Conservation (phyloP, 2,888 invertebrate genomes). For the Rhodophaea formosa region DNA sequence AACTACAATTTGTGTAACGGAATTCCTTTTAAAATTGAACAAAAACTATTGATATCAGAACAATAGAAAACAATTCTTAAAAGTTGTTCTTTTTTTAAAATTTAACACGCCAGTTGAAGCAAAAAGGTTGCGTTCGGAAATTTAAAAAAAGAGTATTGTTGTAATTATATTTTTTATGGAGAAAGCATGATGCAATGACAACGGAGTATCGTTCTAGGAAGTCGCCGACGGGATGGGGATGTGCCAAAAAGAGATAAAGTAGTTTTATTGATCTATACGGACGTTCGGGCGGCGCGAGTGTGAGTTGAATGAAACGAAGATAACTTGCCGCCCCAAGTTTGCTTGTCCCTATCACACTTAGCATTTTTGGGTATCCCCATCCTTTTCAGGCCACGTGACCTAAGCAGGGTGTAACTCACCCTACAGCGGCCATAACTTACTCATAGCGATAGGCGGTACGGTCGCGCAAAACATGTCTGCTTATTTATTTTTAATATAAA, state of each 20-base stretch:
- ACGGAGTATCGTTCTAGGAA: slow-evolving; percentile 73
- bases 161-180: slow-evolving; percentile 39
- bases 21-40: slow-evolving; percentile 48
- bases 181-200: slow-evolving; percentile 58
- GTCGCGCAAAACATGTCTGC: slow-evolving; percentile 72
- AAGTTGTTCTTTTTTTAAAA: slow-evolving; percentile 44
- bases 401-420: slow-evolving; percentile 82
- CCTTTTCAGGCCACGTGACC: slow-evolving; percentile 77
- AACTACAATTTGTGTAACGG: slow-evolving; percentile 66
- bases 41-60: slow-evolving; percentile 40
- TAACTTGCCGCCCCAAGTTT: slow-evolving; percentile 79
- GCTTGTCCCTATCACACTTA: slow-evolving; percentile 53
- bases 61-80: slow-evolving; percentile 38
- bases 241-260: slow-evolving; percentile 83
- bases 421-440: slow-evolving; percentile 80
- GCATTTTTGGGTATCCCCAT: slow-evolving; percentile 52
- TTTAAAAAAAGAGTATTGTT: slow-evolving; percentile 31
- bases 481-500: slow-evolving; percentile 53
- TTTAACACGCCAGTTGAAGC: slow-evolving; percentile 31
- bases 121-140: slow-evolving; percentile 25
- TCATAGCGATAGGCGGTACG: slow-evolving; percentile 80
- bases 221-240: slow-evolving; percentile 77
- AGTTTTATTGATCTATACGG: slow-evolving; percentile 83
- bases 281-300: slow-evolving; percentile 78
- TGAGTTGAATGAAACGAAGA: slow-evolving; percentile 82